Evolutionary conservation across 2,888 invertebrate genomes (phyloP).

Genomic region (Ethmia dodecea): DNA sequence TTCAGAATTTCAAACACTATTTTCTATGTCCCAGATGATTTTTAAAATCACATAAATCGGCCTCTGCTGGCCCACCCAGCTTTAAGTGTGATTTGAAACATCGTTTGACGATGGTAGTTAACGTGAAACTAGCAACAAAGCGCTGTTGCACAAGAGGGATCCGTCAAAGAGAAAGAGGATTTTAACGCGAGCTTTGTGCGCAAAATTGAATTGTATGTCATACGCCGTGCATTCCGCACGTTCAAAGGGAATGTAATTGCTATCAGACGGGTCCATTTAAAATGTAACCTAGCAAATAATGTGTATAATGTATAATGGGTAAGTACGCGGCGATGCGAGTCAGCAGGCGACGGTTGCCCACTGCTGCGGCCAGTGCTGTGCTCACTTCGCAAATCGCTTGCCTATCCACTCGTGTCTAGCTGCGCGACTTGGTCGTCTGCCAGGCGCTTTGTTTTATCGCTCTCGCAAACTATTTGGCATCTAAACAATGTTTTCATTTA

Average conservation of each 20-base stretch:
- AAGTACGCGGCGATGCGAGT: constrained; percentile 34
- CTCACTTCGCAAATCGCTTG: constrained; percentile 53
- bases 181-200: constrained; percentile 64
- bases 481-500: constrained; percentile 68
- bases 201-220: constrained; percentile 72
- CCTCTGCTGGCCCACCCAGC: no score
- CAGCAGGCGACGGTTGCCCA: constrained; percentile 26
- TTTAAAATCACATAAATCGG: no score
- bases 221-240: constrained; percentile 64
- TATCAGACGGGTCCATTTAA: constrained; percentile 69
- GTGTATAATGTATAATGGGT: no score
- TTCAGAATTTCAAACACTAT: no score
- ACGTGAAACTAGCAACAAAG: constrained; percentile 44
- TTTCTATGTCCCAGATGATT: no score
- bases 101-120: not conserved
- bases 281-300: constrained; percentile 70
- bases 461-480: constrained; percentile 69
- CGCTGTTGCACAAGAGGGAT: constrained; percentile 54
- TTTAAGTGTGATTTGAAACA: no score
- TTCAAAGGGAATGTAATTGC: constrained; percentile 74
- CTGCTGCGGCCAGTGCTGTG: constrained; percentile 26
- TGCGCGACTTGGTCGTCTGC: constrained; percentile 65
- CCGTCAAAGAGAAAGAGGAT: constrained; percentile 66
- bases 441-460: constrained; percentile 70
- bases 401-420: constrained; percentile 61